Conservation (phyloP, 2,113 vertebrate genomes). For the Datnioides undecimradiatus region DNA sequence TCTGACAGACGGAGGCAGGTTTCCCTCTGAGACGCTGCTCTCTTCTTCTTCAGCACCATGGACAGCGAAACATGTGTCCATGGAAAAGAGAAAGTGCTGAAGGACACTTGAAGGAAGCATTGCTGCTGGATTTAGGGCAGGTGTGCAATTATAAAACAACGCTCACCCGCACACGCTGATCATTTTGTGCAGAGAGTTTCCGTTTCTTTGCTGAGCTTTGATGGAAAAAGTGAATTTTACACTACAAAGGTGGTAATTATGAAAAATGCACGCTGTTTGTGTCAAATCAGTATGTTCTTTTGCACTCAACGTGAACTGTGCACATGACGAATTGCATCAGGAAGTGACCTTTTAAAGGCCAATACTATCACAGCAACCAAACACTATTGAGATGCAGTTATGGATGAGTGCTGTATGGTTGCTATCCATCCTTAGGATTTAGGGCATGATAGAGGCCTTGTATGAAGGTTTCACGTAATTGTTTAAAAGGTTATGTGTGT, state of each 20-base stretch:
- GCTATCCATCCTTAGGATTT: background rate
- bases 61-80: conserved; percentile 58
- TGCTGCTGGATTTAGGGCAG: background rate
- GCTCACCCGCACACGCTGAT: too few relatives aligned
- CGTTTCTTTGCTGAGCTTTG: background rate
- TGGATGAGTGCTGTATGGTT: background rate
- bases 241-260: background rate
- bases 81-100: background rate
- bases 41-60: conserved; percentile 70
- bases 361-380: background rate
- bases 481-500: background rate
- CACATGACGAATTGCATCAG: too few relatives aligned
- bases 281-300: background rate
- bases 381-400: background rate
- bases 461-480: background rate
- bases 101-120: background rate
- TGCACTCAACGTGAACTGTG: too few relatives aligned
- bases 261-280: background rate
- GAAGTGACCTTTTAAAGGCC: background rate
- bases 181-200: too few relatives aligned
- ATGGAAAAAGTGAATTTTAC: background rate
- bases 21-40: conserved; percentile 11
- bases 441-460: background rate
- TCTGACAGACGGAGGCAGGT: background rate
- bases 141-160: background rate